Percentiles rank a stretch among this genome's conserved stretches.
phyloP scores from a whole-genome alignment of 2,113 vertebrate genomes.

The Larimichthys polyactis region DNA sequence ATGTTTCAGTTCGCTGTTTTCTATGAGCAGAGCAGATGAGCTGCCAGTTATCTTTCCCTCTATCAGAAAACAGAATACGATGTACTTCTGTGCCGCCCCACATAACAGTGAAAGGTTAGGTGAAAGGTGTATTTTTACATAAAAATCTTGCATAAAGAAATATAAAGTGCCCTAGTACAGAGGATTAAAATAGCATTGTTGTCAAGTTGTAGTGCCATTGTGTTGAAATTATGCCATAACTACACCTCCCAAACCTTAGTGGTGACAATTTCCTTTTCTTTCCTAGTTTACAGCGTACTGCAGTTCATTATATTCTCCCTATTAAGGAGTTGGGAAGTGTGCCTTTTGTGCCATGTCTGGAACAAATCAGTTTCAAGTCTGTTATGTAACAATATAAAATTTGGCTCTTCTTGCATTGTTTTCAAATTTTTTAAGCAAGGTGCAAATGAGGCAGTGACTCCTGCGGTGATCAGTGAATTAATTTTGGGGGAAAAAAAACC shows the following conservation, averaged over 20 bases:
- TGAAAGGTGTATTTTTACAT: constrained; percentile 39
- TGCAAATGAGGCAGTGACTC: constrained; percentile 30
- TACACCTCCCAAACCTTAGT: constrained; percentile 24
- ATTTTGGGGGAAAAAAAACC: neutral
- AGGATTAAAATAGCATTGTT: constrained; percentile 57
- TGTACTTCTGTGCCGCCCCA: neutral
- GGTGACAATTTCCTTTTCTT: constrained; percentile 12
- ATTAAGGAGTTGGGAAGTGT: constrained; percentile 14
- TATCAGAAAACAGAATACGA: constrained; percentile 17
- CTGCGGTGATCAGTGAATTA: constrained; percentile 44
- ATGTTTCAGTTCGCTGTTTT: constrained; percentile 7
- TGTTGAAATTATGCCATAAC: constrained; percentile 48
- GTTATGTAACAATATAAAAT: constrained; percentile 5
- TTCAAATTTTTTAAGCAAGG: neutral
- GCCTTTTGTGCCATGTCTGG: constrained; percentile 26
- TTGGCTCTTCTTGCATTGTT: constrained; percentile 3
- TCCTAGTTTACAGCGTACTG: constrained; percentile 24
- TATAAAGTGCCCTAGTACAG: constrained; percentile 32
- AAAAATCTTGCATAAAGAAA: constrained; percentile 14
- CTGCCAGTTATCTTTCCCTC: neutral
- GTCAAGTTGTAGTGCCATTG: constrained; percentile 37
- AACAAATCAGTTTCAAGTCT: constrained; percentile 36
- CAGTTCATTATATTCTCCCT: constrained; percentile 25
- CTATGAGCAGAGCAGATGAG: neutral
- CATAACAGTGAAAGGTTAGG: constrained; percentile 21